Evolutionary conservation across 2,113 vertebrate genomes (phyloP).

Genomic region (Uropsilus gracilis): DNA sequence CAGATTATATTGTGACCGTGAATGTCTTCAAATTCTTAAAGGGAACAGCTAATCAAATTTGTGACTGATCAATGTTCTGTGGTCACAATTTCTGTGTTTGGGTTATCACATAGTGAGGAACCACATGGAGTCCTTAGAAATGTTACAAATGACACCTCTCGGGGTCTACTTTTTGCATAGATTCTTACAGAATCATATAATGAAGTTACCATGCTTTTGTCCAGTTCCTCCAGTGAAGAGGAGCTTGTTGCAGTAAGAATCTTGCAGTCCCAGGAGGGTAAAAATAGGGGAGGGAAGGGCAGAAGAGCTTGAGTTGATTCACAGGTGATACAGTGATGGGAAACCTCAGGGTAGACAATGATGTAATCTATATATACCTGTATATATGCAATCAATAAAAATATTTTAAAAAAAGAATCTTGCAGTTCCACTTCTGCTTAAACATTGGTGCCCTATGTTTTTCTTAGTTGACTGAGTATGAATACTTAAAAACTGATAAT

Average conservation of each 20-base stretch:
- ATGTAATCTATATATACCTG: no score
- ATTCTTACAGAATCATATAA: neutral
- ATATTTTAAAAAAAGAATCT: no score
- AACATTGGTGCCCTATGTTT: neutral
- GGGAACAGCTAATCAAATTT: constrained; percentile 36
- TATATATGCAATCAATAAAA: no score
- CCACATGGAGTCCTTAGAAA: constrained; percentile 29
- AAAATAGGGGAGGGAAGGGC: no score
- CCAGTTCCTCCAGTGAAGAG: neutral
- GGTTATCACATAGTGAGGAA: neutral
- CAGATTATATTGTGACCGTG: constrained; percentile 50
- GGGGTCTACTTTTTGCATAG: neutral
- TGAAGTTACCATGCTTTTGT: neutral
- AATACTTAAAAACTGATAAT: neutral
- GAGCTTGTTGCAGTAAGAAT: neutral
- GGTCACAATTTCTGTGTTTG: neutral
- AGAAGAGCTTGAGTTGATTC: no score
- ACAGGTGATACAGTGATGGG: no score
- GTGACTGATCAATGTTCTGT: constrained; percentile 41
- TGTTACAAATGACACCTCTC: constrained; percentile 49
- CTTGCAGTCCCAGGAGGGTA: no score
- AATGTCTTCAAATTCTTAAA: constrained; percentile 54
- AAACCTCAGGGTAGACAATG: no score
- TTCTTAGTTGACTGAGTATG: neutral
- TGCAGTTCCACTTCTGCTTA: neutral